Percentiles rank a stretch among this genome's conserved stretches.
Conservation (phyloP, 2,113 vertebrate species). For the Colossoma macropomum region DNA sequence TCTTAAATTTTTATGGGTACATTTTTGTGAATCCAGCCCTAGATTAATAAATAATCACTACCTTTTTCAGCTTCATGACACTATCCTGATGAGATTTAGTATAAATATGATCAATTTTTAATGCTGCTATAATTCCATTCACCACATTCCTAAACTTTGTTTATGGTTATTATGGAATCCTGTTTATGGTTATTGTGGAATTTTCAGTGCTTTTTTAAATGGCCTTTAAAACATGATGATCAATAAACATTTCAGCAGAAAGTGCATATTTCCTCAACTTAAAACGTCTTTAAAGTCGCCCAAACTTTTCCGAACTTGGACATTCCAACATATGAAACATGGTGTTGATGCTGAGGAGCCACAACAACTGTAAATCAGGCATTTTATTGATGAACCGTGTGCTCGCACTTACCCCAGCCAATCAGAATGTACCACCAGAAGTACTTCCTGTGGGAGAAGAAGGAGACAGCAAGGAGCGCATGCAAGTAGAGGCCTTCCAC, state of each 20-base stretch:
- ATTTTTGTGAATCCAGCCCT: too few relatives aligned
- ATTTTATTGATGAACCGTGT: constrained; percentile 14
- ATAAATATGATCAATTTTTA: too few relatives aligned
- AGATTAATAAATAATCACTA: too few relatives aligned
- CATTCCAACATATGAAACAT: neutral
- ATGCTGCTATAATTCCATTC: too few relatives aligned
- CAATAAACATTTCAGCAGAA: neutral
- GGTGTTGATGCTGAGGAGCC: neutral
- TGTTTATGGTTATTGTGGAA: too few relatives aligned
- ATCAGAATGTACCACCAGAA: constrained; percentile 90
- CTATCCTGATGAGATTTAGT: too few relatives aligned
- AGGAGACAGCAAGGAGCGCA: constrained; percentile 88
- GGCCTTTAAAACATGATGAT: neutral
- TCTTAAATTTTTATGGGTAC: too few relatives aligned
- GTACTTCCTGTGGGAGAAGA: constrained; percentile 93
- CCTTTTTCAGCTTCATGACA: too few relatives aligned
- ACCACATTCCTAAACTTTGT: too few relatives aligned
- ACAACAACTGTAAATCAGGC: constrained; percentile 32
- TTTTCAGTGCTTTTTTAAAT: too few relatives aligned
- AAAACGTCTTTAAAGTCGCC: neutral
- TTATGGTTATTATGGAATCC: too few relatives aligned
- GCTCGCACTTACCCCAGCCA: constrained; percentile 89
- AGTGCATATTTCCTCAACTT: neutral
- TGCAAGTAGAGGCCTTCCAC: constrained; percentile 96
- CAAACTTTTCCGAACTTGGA: neutral